Evolutionary conservation across 2,888 invertebrate species (phyloP), one percentile per base, ranked within the genome.

Genomic region (Syrphus vitripennis): DNA sequence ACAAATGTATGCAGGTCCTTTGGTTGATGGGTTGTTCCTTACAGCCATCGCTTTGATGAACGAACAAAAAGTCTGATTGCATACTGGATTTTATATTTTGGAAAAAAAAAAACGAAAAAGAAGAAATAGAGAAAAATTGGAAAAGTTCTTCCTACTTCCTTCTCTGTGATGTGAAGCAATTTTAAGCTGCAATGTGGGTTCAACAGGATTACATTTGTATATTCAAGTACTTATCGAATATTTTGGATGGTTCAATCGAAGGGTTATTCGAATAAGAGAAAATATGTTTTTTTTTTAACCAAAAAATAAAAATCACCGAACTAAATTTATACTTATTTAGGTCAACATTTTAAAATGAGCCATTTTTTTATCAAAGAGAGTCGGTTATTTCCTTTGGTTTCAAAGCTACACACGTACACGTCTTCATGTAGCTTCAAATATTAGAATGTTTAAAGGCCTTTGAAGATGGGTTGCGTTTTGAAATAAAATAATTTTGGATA

Each of bases 91-190:
- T 29, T 1, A 19, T 24, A 19, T 10, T n/a, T n/a, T n/a, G n/a
- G n/a, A 29, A 29, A 3, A 63, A 29, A 26, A 26, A 61, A 55
- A 29, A 24, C 6, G 1, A 55, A 55, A 29, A 55, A 31, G 70
- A 78, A 75, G 69, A 74, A 76, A 76, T 29, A 71, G 53, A 77
- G 50, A 71, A 48, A 84, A 77, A 81, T 84, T 81, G 84, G 61
- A 84, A 84, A 84, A 84, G 81, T 84, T 65, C 29, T 31, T 61
- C 37, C 37, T 9, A 16, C 16, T 19, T 16, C 34, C 57, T 55
- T 16, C 61, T 67, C 65, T 50, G 65, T 67, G n/a, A n/a, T n/a
- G 45, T 67, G 59, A 50, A 76, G 14, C 50, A 65, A 57, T 71
- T 67, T 72, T 42, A 71, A 67, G 72, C 84, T 67, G 76, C 83